Base-by-base conservation (phyloP, 37 sponge, comb jelly and placozoan species). In the Cliona cf. orientalis region DNA sequence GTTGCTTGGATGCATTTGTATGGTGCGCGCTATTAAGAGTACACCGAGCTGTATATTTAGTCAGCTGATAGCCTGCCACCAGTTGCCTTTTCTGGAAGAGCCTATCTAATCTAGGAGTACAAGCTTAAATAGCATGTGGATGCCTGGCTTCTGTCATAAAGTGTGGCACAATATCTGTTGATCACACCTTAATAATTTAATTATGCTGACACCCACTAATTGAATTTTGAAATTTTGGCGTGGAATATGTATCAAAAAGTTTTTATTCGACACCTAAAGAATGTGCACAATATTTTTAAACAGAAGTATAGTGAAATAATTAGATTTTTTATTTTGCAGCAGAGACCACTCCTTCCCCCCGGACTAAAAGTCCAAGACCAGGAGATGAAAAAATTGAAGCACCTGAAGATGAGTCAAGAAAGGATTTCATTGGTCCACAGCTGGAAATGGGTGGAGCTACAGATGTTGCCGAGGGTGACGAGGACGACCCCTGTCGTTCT, bases 401-500 rank as follows among this genome's bases (percentile, higher is more conserved):
- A 23, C 63, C 82, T n/a, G 72, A 79, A 5, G 12, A 40, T 1
- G 23, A 28, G 1, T 41, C 4, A 23, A 31, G 55, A 29, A 72
- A n/a, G 49, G 56, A n/a, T 38, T 36, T 26, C 14, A 34, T 1
- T 11, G 2, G 45, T n/a, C 9, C 36, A 31, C 40, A 68, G 58
- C 43, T 78, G 79, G 71, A 61, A 34, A 43, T 39, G 14, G 77
- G 42, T 41, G 69, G 42, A 22, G 77, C 68, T 29, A 17, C 5
- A 55, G 45, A 60, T 35, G 19, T 41, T 29, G 72, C 17, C 0
- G 78, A 89, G 29, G 31, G 71, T 3, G 81, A 78, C 25, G 43
- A 71, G 35, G 87, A 93, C 58, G 87, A 93, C 58, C 83, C 87
- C 12, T 75, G 86, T 60, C 42, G 81, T 59, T 72, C 87, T 36